Evolutionary conservation across 2,113 vertebrate genomes (phyloP).

Genomic region (Alouatta palliata): DNA sequence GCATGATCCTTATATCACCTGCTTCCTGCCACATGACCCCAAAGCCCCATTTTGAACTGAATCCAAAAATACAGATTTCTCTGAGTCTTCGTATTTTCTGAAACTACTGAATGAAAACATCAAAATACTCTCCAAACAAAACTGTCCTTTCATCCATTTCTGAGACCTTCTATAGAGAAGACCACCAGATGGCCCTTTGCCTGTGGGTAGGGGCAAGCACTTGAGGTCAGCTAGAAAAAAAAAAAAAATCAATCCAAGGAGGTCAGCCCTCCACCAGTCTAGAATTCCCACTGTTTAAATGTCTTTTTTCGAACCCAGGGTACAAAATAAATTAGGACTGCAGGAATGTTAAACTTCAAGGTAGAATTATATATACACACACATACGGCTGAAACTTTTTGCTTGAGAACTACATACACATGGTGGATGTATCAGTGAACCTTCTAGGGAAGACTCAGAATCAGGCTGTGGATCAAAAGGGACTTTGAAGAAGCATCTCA

Average conservation of each 20-base stretch:
- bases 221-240: background rate
- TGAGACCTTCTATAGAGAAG: background rate
- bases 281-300: background rate
- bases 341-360: background rate
- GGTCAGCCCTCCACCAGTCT: background rate
- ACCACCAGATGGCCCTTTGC: background rate
- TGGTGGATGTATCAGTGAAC: fast-evolving
- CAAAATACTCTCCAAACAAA: conserved; percentile 45
- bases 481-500: background rate
- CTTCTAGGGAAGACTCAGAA: background rate
- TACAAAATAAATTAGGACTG: background rate
- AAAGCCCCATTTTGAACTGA: background rate
- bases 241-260: background rate
- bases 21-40: fast-evolving
- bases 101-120: conserved; percentile 42
- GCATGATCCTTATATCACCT: fast-evolving
- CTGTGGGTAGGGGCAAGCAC: background rate
- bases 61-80: background rate
- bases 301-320: background rate
- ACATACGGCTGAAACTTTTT: background rate
- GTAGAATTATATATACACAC: no score
- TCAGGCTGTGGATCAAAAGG: background rate
- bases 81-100: conserved; percentile 18
- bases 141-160: conserved; percentile 21
- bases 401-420: background rate